Conservation (phyloP, 2,888 invertebrate species). For the Acleris emargana region DNA sequence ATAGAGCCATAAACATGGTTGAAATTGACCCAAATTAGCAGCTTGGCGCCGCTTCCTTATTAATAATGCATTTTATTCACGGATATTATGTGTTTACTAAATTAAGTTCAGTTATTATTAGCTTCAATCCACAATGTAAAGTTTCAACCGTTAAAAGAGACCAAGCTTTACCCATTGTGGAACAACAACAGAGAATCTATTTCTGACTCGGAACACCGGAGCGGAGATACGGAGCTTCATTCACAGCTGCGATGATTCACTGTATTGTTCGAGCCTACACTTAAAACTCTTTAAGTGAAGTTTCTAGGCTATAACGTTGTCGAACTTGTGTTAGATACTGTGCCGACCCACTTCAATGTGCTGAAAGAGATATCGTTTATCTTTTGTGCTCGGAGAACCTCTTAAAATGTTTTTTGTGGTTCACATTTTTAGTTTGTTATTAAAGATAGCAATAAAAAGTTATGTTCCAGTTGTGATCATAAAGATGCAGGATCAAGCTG, state of each 20-base stretch:
- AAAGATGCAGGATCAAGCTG: conserved; percentile 45
- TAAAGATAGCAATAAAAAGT: conserved; percentile 8
- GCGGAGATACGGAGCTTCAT: conserved; percentile 67
- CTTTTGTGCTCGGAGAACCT: conserved; percentile 47
- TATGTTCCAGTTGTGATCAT: conserved; percentile 12
- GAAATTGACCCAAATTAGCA: conserved; percentile 63
- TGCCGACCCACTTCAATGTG: conserved; percentile 53
- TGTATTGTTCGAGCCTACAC: conserved; percentile 68
- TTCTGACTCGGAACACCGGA: conserved; percentile 69
- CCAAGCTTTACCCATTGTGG: conserved; percentile 44
- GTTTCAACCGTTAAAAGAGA: conserved; percentile 45
- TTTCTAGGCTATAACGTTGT: conserved; percentile 51
- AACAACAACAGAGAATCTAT: conserved; percentile 54
- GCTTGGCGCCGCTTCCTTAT: conserved; percentile 61
- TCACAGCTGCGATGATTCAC: conserved; percentile 71
- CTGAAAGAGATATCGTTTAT: conserved; percentile 55
- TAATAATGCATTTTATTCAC: conserved; percentile 47
- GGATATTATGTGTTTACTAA: conserved; percentile 21
- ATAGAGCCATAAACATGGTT: conserved; percentile 42
- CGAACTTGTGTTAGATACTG: conserved; percentile 48
- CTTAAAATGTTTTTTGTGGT: conserved; percentile 40
- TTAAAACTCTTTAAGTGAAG: conserved; percentile 41
- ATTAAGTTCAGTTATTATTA: conserved; percentile 5
- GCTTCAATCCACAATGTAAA: conserved; percentile 1
- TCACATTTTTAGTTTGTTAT: conserved; percentile 30